These are phyloP conservation scores for Muntiacus reevesi DNA, from an alignment of 2,113 vertebrate species.

Conservation along the genomic window DNA sequence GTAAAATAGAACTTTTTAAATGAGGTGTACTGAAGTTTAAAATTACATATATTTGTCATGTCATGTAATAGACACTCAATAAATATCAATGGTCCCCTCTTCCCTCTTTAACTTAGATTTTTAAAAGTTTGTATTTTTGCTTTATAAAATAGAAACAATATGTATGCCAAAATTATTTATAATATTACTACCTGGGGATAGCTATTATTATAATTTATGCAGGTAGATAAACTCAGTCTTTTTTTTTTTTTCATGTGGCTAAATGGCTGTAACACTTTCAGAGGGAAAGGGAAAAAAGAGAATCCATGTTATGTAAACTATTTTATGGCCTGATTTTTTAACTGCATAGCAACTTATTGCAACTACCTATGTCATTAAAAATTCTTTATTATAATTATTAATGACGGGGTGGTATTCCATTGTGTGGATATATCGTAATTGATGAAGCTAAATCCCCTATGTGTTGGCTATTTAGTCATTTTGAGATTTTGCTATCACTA, in stretches of 20 bases:
- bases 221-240: not conserved
- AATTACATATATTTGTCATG: not conserved
- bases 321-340: not conserved
- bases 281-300: not conserved
- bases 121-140: not conserved
- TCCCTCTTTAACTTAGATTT: not conserved
- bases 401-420: not conserved
- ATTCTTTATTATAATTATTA: not conserved
- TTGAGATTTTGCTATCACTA: not conserved
- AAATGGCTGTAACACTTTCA: not conserved
- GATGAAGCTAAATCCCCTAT: not conserved
- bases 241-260: not conserved
- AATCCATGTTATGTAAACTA: not conserved
- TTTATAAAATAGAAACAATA: conserved; percentile 24
- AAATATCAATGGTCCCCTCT: not conserved
- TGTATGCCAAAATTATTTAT: not conserved
- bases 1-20: not conserved
- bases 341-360: not conserved
- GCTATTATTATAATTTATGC: conserved; percentile 1
- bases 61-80: not conserved
- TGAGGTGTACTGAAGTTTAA: not conserved
- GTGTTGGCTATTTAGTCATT: not conserved
- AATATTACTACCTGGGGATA: not conserved
- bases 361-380: not conserved
- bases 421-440: not conserved